Evolutionary conservation across 2,113 vertebrate species (phyloP).

Genomic region (Lota lota): DNA sequence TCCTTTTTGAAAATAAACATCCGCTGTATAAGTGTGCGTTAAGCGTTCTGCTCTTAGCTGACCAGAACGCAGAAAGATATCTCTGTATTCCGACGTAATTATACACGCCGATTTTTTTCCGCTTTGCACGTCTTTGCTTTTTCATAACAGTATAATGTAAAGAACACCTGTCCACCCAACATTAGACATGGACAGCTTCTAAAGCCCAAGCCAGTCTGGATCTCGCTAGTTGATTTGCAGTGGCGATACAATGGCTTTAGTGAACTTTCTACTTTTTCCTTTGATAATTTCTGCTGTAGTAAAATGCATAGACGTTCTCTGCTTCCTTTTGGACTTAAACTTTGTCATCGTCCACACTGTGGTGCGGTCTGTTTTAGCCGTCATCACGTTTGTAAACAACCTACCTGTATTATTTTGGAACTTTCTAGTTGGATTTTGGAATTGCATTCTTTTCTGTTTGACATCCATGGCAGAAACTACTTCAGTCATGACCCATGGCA

Average conservation of each 20-base stretch:
- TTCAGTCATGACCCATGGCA: constrained; percentile 52
- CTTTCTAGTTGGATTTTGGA: constrained; percentile 70
- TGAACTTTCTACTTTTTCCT: constrained; percentile 56
- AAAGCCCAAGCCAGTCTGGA: neutral
- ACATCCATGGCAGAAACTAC: constrained; percentile 62
- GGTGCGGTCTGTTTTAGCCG: constrained; percentile 73
- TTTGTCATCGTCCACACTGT: constrained; percentile 85
- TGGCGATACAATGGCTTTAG: constrained; percentile 74
- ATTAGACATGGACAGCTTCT: neutral
- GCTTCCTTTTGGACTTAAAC: constrained; percentile 86
- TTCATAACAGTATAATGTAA: too few species aligned
- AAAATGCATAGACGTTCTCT: constrained; percentile 76
- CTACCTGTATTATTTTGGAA: constrained; percentile 74
- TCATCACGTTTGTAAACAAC: constrained; percentile 72
- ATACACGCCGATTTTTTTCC: too few species aligned
- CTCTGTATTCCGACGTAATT: too few species aligned
- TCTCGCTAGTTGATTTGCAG: neutral
- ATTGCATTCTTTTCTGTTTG: constrained; percentile 62
- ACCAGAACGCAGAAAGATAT: neutral
- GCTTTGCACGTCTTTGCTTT: too few species aligned
- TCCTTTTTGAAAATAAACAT: constrained; percentile 64
- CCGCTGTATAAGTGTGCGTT: constrained; percentile 41
- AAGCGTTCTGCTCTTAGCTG: neutral
- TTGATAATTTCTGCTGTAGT: constrained; percentile 74
- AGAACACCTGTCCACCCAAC: neutral